phyloP scores from a whole-genome alignment of 2,797 vertebrate genomes.

The Moxostoma hubbsi region DNA sequence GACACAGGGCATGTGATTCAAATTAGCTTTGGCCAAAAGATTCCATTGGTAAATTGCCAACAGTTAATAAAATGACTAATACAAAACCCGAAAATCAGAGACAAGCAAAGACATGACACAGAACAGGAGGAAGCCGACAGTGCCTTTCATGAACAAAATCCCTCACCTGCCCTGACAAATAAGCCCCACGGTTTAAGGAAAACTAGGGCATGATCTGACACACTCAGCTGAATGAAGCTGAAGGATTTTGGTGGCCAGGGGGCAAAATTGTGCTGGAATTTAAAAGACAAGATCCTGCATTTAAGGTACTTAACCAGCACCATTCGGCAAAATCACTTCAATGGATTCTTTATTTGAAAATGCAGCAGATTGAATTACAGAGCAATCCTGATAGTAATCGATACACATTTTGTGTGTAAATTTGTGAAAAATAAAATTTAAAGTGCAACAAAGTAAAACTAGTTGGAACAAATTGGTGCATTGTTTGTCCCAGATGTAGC shows the following conservation, averaged over 20 bases:
- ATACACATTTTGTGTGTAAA: background rate
- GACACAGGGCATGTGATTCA: too few species aligned
- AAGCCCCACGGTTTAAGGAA: conserved; percentile 19
- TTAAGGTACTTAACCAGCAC: conserved; percentile 55
- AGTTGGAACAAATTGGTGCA: too few species aligned
- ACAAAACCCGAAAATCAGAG: background rate
- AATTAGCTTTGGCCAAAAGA: background rate
- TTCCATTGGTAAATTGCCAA: background rate
- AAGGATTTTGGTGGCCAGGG: conserved; percentile 29
- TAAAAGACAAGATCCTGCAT: background rate
- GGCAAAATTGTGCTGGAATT: conserved; percentile 18
- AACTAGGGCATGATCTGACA: conserved; percentile 8
- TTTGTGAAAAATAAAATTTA: too few species aligned
- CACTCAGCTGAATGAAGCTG: conserved; percentile 3
- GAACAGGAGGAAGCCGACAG: background rate
- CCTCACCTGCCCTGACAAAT: conserved; percentile 54
- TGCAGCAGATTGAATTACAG: background rate
- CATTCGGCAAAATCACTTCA: background rate
- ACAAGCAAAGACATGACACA: conserved; percentile 43
- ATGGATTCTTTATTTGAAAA: background rate
- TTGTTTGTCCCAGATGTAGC: too few species aligned
- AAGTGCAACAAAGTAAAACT: too few species aligned
- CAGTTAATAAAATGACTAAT: background rate
- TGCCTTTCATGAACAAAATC: conserved; percentile 32
- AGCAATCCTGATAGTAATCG: background rate